These are phyloP conservation scores for Chelonia mydas DNA, from an alignment of 2,797 vertebrate species.

Conservation along the genomic window DNA sequence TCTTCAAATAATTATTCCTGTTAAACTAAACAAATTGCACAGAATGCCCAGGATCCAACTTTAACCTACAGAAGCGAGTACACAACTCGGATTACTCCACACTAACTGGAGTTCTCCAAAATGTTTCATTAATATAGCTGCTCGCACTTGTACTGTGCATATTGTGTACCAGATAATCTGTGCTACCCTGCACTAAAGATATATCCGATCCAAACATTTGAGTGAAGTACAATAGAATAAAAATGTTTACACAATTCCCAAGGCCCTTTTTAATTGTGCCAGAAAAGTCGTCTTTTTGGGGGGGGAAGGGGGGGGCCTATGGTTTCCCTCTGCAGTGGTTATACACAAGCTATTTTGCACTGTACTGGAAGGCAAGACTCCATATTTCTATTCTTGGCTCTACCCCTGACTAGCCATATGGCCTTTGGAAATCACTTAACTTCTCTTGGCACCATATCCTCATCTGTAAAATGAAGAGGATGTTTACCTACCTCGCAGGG, in stretches of 20 bases:
- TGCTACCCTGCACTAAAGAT: background rate
- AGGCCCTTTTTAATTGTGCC: background rate
- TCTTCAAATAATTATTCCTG: background rate
- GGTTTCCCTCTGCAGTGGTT: background rate
- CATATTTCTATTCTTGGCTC: constrained; percentile 6
- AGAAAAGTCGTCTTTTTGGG: background rate
- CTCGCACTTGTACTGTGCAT: background rate
- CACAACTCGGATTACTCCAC: background rate
- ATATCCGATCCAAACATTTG: background rate
- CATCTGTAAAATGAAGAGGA: constrained; percentile 30
- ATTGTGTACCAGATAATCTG: background rate
- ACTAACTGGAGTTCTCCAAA: background rate
- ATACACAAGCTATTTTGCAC: background rate
- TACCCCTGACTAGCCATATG: background rate
- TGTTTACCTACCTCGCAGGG: background rate
- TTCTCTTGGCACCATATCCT: background rate
- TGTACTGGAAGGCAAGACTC: background rate
- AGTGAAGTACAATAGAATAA: background rate
- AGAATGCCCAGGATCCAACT: background rate
- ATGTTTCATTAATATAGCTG: background rate
- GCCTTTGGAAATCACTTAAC: background rate
- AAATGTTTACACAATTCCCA: constrained; percentile 6
- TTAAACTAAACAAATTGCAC: background rate
- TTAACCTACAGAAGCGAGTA: background rate
- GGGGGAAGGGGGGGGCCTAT: background rate